Conservation (phyloP, 2,888 invertebrate species). For the Netelia melanura region DNA sequence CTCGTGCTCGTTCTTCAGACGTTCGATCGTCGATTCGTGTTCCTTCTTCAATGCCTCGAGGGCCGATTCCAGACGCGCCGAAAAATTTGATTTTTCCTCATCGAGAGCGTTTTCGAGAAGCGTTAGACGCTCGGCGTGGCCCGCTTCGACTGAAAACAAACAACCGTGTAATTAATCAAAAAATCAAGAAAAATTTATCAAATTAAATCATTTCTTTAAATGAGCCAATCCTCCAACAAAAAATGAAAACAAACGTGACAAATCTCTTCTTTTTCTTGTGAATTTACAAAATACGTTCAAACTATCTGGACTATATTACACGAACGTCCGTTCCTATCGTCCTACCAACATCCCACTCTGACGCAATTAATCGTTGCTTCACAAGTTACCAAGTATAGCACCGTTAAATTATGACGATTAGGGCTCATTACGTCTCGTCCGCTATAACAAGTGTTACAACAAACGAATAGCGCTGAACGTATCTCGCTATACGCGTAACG, state of each 20-base stretch:
- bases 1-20: slow-evolving; percentile 86
- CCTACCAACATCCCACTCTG: slow-evolving; percentile 6
- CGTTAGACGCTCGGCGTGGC: slow-evolving; percentile 75
- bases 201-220: no score
- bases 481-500: slow-evolving; percentile 38
- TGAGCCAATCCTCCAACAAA: no score
- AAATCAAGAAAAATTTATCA: not conserved
- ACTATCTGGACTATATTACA: slow-evolving; percentile 6
- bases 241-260: no score
- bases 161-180: not conserved
- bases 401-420: slow-evolving; percentile 74
- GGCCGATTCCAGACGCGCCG: slow-evolving; percentile 76
- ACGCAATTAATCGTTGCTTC: slow-evolving; percentile 77
- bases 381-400: slow-evolving; percentile 68
- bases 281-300: not conserved
- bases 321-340: not conserved
- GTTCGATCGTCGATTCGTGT: slow-evolving; percentile 77
- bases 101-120: slow-evolving; percentile 75
- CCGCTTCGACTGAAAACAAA: slow-evolving; percentile 77
- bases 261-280: not conserved
- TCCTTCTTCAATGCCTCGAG: slow-evolving; percentile 78
- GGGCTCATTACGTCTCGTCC: slow-evolving; percentile 71
- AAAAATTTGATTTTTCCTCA: slow-evolving; percentile 78
- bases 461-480: slow-evolving; percentile 41
- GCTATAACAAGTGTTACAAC: slow-evolving; percentile 53